Evolutionary conservation across 2,888 invertebrate species (phyloP).

Genomic region (Luperina nickerlii): DNA sequence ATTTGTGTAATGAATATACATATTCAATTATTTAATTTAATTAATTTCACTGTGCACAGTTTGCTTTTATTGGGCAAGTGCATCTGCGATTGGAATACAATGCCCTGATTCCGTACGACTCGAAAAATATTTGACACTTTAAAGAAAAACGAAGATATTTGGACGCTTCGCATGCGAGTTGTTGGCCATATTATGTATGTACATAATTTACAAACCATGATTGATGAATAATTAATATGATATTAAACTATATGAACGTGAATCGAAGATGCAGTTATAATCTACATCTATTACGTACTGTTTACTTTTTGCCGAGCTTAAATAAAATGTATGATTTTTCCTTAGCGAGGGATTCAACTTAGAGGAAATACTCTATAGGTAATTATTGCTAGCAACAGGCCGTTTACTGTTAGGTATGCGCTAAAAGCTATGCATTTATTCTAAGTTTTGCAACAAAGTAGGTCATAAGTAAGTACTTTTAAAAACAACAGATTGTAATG

Average conservation of each 20-base stretch:
- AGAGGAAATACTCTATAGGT: neutral
- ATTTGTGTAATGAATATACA: constrained; percentile 51
- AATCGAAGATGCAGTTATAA: neutral
- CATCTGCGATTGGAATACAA: constrained; percentile 9
- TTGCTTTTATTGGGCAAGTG: constrained; percentile 2
- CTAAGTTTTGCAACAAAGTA: neutral
- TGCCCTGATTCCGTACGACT: neutral
- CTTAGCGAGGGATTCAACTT: neutral
- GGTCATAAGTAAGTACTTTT: neutral
- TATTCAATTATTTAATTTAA: constrained; percentile 42
- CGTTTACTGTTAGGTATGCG: neutral
- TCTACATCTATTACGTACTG: neutral
- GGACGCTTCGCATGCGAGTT: neutral
- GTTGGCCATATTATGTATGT: too few relatives aligned
- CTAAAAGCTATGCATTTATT: constrained; percentile 2
- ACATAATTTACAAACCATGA: too few relatives aligned
- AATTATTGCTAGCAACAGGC: neutral
- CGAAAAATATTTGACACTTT: neutral
- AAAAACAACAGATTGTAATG: neutral
- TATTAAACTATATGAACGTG: neutral
- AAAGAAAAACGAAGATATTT: neutral
- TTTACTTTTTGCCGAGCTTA: neutral
- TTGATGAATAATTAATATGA: too few relatives aligned
- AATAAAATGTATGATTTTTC: neutral
- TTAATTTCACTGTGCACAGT: constrained; percentile 34